These are phyloP conservation scores for Cataglyphis hispanica DNA, from an alignment of 1,140 invertebrate genomes.

Conservation along the genomic window DNA sequence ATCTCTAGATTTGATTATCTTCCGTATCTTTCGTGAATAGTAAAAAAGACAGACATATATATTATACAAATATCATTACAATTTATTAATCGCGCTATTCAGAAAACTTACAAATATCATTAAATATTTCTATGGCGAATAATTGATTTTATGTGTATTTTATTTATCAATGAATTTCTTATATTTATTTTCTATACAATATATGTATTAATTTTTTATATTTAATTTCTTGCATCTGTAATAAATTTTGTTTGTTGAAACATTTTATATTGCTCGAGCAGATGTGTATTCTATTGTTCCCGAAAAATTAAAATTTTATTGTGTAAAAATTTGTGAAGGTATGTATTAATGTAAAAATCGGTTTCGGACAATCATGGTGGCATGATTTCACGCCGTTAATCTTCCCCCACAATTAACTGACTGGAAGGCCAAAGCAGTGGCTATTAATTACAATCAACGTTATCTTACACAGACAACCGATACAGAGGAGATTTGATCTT, in stretches of 20 bases:
- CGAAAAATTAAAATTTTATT: neutral
- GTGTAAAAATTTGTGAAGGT: conserved; percentile 38
- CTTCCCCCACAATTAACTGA: conserved; percentile 83
- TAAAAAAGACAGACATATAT: neutral
- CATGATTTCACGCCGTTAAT: conserved; percentile 82
- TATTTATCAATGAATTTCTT: neutral
- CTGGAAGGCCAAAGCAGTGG: conserved; percentile 75
- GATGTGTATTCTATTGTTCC: neutral
- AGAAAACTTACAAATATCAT: neutral
- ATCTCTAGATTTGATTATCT: conserved; percentile 62
- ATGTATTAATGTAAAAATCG: conserved; percentile 50
- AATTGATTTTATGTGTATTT: neutral
- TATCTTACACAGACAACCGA: conserved; percentile 74
- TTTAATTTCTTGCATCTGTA: neutral
- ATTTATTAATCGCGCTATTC: neutral
- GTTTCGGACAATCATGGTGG: conserved; percentile 71
- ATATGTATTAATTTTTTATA: no score
- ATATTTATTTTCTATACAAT: no score
- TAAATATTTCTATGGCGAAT: neutral
- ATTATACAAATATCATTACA: neutral
- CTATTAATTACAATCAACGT: conserved; percentile 86
- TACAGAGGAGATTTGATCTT: conserved; percentile 76
- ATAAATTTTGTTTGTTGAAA: conserved; percentile 14
- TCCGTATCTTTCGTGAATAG: conserved; percentile 3
- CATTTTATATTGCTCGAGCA: neutral